Evolutionary conservation across 2,888 invertebrate species (phyloP).

Genomic region (Sturmia bella): DNA sequence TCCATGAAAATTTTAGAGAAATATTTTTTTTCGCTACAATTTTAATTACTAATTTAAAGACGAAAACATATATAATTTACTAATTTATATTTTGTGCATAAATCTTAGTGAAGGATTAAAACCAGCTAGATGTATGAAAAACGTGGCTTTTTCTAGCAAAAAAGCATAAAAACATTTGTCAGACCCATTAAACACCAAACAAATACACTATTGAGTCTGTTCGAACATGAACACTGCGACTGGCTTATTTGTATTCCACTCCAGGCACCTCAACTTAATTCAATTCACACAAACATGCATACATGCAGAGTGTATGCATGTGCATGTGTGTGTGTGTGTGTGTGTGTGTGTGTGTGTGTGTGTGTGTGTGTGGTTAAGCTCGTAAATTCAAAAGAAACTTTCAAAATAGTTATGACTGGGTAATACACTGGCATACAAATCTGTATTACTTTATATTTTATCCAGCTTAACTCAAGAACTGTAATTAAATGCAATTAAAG

Average conservation of each 20-base stretch:
- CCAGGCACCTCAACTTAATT: conserved; percentile 56
- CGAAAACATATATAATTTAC: conserved; percentile 34
- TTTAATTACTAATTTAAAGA: conserved; percentile 61
- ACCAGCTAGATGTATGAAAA: neutral
- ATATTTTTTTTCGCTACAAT: conserved; percentile 47
- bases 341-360: too few relatives aligned
- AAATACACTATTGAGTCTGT: conserved; percentile 3
- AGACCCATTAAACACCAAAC: conserved; percentile 40
- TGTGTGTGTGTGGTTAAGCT: too few relatives aligned
- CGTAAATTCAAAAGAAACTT: conserved; percentile 19
- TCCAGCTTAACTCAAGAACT: conserved; percentile 62
- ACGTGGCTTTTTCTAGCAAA: conserved; percentile 3
- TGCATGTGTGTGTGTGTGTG: neutral
- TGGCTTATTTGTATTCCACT: conserved; percentile 63
- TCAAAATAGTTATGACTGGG: conserved; percentile 58
- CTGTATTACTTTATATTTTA: conserved; percentile 9
- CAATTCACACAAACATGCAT: conserved; percentile 32
- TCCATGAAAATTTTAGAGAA: conserved; percentile 40
- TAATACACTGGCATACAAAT: conserved; percentile 52
- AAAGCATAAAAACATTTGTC: conserved; percentile 37
- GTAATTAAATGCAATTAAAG: conserved; percentile 69
- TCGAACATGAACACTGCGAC: conserved; percentile 21
- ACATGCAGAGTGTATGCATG: neutral
- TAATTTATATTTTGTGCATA: conserved; percentile 59
- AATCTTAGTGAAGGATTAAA: conserved; percentile 56